phyloP scores from a whole-genome alignment of 2,888 invertebrate species.

The Lochmaea crataegi region DNA sequence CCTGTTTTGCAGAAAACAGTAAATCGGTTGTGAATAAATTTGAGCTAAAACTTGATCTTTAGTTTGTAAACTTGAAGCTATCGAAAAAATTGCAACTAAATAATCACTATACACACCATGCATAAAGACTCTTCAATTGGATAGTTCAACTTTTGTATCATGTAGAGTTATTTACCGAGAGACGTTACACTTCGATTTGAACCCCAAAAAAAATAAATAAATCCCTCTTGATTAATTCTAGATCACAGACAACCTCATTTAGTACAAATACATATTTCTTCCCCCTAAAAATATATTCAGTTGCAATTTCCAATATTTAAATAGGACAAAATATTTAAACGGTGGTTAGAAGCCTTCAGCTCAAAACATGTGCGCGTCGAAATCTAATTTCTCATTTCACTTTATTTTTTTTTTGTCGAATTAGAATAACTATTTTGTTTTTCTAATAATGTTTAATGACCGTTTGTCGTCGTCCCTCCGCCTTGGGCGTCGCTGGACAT shows the following conservation, averaged over 20 bases:
- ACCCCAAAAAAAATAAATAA: background rate
- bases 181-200: background rate
- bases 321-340: constrained; percentile 34
- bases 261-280: background rate
- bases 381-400: constrained; percentile 27
- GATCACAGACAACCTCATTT: constrained; percentile 7
- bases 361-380: constrained; percentile 40
- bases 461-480: constrained; percentile 44
- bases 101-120: background rate
- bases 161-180: no score
- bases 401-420: constrained; percentile 19
- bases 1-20: background rate
- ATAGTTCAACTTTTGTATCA: no score
- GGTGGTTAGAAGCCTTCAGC: constrained; percentile 40
- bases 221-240: background rate
- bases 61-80: constrained; percentile 14
- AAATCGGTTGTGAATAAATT: constrained; percentile 18
- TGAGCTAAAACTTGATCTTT: constrained; percentile 32
- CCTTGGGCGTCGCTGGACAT: constrained; percentile 57
- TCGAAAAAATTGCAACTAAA: constrained; percentile 14
- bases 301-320: constrained; percentile 26
- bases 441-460: constrained; percentile 25
- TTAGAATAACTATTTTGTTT: constrained; percentile 13
- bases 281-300: constrained; percentile 4
- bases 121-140: background rate